Base-by-base conservation (phyloP, 2,113 vertebrate genomes). In the Oostethus manadensis region DNA sequence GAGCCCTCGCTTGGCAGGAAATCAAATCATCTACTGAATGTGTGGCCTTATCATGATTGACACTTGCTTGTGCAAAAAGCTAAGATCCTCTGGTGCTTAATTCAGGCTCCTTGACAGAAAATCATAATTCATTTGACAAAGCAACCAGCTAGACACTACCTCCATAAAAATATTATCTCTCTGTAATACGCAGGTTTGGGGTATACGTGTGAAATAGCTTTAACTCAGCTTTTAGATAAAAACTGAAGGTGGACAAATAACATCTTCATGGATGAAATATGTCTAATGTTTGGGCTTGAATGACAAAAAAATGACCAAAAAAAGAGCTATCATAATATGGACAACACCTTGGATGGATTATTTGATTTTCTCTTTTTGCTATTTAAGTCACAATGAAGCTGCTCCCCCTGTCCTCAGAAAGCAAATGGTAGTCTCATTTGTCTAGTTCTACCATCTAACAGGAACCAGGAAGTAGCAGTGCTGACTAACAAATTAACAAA, bases 1-100 rank as follows among this genome's bases (percentile, higher is more conserved):
- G 72, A 77, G 66, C 51, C 40, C 68, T 70, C 66, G 64, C 63
- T 70, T 70, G 60, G 45, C 62, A 66, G 66, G 68, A 78, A 82
- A 79, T 82, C 64, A 76, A 80, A 79, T 78, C 68, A 75, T 79
- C 64, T 70, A 42, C 67, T 59, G 73, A 73, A 79, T 80, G 64
- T 80, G 69, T 64, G 51, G 66, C 64, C 58, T 77, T 76, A 80
- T 72, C 72, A 54, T 74, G 73, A 77, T 71, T 83, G 77, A 58
- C 76, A 83, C 65, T 74, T 40, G 63, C 68, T 63, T 71, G 58
- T 60, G 44, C 58, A 63, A 66, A 64, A 70, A 54, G 51, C 53
- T 35, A 48, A 62, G 67, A 54, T 75, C 43, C 54, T 70, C 35
- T 62, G 61, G 56, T 33, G 50, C 59, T 69, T 46, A 58, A 71